Percentiles rank a stretch among this genome's conserved stretches.
Evolutionary conservation across 2,888 invertebrate species (phyloP).

Genomic region (Macrophya annulata): DNA sequence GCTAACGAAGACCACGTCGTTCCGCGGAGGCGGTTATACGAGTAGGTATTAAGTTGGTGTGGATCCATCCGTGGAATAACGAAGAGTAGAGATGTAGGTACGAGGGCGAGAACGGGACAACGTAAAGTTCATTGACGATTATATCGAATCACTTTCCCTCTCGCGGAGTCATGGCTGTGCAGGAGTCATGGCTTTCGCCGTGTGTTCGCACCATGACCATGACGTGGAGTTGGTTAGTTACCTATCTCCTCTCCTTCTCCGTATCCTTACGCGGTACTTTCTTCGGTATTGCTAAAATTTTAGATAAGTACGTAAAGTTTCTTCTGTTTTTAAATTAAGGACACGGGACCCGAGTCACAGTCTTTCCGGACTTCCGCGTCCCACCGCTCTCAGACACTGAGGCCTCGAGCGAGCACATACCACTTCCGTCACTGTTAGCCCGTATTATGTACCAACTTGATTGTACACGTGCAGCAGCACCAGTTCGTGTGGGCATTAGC

Average conservation of each 20-base stretch:
- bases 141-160: constrained; percentile 52
- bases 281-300: background rate
- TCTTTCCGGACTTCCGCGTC: constrained; percentile 24
- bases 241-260: background rate
- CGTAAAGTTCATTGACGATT: constrained; percentile 61
- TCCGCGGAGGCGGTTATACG: constrained; percentile 5
- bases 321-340: constrained; percentile 19
- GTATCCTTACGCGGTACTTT: background rate
- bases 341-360: background rate
- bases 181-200: constrained; percentile 42
- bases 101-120: constrained; percentile 47
- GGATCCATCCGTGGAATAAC: constrained; percentile 25
- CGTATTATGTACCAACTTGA: constrained; percentile 4
- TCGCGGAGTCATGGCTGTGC: background rate
- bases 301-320: constrained; percentile 23
- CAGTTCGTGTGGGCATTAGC: background rate
- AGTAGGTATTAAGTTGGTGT: background rate
- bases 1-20: constrained; percentile 50
- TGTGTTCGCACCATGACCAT: constrained; percentile 34
- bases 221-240: background rate
- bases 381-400: background rate
- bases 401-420: background rate
- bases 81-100: constrained; percentile 16
- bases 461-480: constrained; percentile 16
- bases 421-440: constrained; percentile 29